Evolutionary conservation across 2,888 invertebrate species (phyloP).

Genomic region (Nowickia ferox): DNA sequence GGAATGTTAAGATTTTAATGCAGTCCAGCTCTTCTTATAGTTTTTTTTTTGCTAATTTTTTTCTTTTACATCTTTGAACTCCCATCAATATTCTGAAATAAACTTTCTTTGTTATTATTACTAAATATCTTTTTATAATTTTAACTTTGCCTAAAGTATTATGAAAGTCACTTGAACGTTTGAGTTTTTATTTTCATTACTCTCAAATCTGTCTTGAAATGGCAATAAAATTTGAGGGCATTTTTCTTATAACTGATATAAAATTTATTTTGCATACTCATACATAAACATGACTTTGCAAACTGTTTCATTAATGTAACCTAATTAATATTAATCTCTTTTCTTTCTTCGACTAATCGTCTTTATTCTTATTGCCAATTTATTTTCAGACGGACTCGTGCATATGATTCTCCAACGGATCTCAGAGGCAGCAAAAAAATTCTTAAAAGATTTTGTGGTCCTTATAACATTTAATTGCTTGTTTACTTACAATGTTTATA

Average conservation of each 20-base stretch:
- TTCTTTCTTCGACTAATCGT: constrained; percentile 31
- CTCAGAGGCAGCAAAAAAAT: neutral
- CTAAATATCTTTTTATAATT: constrained; percentile 23
- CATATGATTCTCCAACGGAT: neutral
- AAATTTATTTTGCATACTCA: constrained; percentile 60
- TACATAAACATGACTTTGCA: constrained; percentile 56
- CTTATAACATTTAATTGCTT: constrained; percentile 9
- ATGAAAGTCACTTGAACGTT: constrained; percentile 25
- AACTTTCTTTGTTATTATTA: constrained; percentile 62
- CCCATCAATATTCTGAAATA: constrained; percentile 55
- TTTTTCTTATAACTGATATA: constrained; percentile 8
- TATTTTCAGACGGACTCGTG: constrained; percentile 6
- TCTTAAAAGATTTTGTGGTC: constrained; percentile 22
- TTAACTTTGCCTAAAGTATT: constrained; percentile 6
- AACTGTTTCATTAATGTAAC: constrained; percentile 37
- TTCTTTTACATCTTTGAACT: constrained; percentile 19
- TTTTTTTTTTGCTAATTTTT: constrained; percentile 28
- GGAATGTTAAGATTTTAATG: constrained; percentile 66
- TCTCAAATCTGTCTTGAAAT: constrained; percentile 57
- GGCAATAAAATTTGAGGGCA: constrained; percentile 38
- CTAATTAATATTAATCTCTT: constrained; percentile 41
- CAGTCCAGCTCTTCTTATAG: constrained; percentile 72
- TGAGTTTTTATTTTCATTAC: constrained; percentile 31
- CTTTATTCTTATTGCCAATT: constrained; percentile 37
- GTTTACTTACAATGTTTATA: constrained; percentile 16